These are phyloP conservation scores for Sula dactylatra DNA, from an alignment of 2,113 vertebrate genomes.

Conservation along the genomic window DNA sequence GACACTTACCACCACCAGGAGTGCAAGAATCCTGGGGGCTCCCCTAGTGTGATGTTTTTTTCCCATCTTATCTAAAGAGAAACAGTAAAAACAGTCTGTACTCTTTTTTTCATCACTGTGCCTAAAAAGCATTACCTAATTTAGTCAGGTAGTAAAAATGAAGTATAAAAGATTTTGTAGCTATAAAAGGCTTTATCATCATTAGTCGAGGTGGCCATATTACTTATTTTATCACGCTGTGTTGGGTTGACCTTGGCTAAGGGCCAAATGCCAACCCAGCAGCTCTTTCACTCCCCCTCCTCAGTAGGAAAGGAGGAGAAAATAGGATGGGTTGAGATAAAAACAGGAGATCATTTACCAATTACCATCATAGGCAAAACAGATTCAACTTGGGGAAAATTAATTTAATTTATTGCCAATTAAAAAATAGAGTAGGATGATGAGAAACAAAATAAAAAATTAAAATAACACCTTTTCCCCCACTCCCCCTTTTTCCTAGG, in stretches of 20 bases:
- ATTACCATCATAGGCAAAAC: not conserved
- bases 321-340: not conserved
- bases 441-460: not conserved
- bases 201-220: not conserved
- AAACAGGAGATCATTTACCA: not conserved
- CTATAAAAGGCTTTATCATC: not conserved
- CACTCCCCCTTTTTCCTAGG: not conserved
- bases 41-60: constrained; percentile 95
- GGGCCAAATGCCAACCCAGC: not conserved
- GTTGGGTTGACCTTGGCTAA: not conserved
- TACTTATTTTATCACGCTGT: not conserved
- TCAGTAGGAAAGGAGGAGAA: not conserved
- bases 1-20: constrained; percentile 94
- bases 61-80: constrained; percentile 92
- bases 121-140: not conserved
- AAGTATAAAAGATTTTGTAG: not conserved
- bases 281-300: not conserved
- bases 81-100: not conserved
- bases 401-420: not conserved
- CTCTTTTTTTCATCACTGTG: not conserved
- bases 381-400: not conserved
- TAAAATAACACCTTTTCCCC: not conserved
- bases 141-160: not conserved
- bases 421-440: not conserved
- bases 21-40: constrained; percentile 93